Evolutionary conservation across 2,888 invertebrate species (phyloP), one percentile per base, ranked within the genome.

Genomic region (Meiosimyza decipiens): DNA sequence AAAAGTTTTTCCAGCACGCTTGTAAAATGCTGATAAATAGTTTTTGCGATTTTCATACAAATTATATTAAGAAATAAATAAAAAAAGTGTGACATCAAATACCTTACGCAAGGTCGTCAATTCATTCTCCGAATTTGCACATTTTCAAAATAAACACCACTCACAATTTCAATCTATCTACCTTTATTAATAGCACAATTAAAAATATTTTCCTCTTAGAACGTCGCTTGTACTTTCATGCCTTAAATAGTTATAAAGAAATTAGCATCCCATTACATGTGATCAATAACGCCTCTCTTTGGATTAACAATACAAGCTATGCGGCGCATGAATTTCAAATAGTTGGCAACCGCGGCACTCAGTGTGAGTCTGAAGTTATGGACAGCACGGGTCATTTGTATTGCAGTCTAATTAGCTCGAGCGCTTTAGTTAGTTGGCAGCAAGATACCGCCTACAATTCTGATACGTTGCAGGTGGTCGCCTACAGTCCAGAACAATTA

Each of bases 381-480:
- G 93, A 94, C 79, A 88, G 88, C 50, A 88, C 91, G 64, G 94
- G 94, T 0, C 89, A 93, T 72, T 86, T 94, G 76, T 94, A 90
- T 82, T 94, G 92, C 81, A 94, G 94, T 0, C 83, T 92, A 4
- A 89, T 92, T 86, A 89, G 90, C 1, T 90, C 92, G 13, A 90
- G 91, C 6, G 90, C 92, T n/a, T 88, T 95, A 54, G 91, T 90
- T 77, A 93, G 93, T 78, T 94, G 94, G 93, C 91, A 93, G 80
- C 90, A 91, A 5, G 88, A 87, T 0, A 90, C 89, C 0, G 89
- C 91, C 52, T 94, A 90, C 79, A 89, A 90, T 1, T 89, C 89
- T 65, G 83, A 85, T 72, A 80, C 81, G 70, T 77, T 85, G 87
- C 88, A 77, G 81, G 90, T 6, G 79, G 90, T 74, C 22, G 91